Percentiles rank a stretch among this genome's conserved stretches.
phyloP scores from a whole-genome alignment of 2,888 invertebrate species.

The Busseola fusca region DNA sequence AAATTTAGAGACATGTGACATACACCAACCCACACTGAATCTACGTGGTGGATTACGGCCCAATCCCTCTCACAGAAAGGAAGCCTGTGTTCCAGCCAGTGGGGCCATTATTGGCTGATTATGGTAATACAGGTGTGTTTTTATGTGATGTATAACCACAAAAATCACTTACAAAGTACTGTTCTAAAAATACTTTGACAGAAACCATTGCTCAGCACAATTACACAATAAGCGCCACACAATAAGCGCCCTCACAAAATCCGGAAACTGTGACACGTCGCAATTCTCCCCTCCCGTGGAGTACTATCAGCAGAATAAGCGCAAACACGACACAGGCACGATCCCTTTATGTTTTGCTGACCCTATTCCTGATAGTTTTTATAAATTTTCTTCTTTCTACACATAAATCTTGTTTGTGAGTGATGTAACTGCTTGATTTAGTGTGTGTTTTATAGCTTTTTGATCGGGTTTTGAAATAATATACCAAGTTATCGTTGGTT shows the following conservation, averaged over 20 bases:
- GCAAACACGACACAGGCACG: constrained; percentile 47
- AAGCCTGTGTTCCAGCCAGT: no score
- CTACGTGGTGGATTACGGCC: no score
- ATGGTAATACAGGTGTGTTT: background rate
- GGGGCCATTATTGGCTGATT: no score
- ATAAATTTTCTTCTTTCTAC: constrained; percentile 31
- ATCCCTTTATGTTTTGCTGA: constrained; percentile 48
- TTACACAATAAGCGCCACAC: constrained; percentile 29
- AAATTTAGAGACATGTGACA: no score
- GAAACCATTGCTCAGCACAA: constrained; percentile 8
- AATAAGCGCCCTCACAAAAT: constrained; percentile 14
- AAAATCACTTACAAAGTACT: background rate
- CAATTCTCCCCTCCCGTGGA: constrained; percentile 6
- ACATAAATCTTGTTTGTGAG: constrained; percentile 10
- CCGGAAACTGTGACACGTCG: constrained; percentile 21
- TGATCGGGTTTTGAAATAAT: no score
- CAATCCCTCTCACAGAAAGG: no score
- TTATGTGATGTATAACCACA: no score
- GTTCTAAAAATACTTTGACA: background rate
- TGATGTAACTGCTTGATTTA: no score
- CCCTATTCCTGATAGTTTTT: constrained; percentile 50
- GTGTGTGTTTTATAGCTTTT: no score
- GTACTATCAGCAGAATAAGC: constrained; percentile 55
- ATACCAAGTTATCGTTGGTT: no score
- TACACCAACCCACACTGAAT: no score